Evolutionary conservation across 2,888 invertebrate genomes (phyloP).

Genomic region (Harpalus rubripes): DNA sequence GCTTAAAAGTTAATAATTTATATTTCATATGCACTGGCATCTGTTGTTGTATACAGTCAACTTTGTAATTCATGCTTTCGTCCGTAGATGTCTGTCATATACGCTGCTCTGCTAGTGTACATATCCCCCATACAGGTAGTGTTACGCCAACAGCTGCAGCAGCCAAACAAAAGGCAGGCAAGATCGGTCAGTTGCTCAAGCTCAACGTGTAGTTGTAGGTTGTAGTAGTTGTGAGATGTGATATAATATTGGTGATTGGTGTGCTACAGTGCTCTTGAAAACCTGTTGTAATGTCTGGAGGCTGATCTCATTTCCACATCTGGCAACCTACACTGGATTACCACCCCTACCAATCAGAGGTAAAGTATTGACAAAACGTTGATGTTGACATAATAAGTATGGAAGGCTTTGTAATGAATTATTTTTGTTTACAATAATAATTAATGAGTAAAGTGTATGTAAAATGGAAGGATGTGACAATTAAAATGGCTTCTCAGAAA

Average conservation of each 20-base stretch:
- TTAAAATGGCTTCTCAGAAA: neutral
- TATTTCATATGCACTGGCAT: no score
- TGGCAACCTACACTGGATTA: conserved; percentile 40
- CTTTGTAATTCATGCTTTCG: neutral
- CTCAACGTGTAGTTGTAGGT: conserved; percentile 33
- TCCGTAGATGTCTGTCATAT: conserved; percentile 2
- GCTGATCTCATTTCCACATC: conserved; percentile 47
- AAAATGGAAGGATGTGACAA: neutral
- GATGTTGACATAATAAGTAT: neutral
- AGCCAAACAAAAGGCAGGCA: conserved; percentile 55
- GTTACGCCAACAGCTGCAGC: conserved; percentile 46
- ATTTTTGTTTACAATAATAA: neutral
- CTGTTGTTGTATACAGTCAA: no score
- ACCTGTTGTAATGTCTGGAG: conserved; percentile 59
- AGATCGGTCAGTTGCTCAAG: conserved; percentile 47
- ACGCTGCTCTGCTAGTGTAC: neutral
- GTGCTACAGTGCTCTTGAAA: conserved; percentile 51
- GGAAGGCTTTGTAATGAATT: neutral
- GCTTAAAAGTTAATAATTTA: no score
- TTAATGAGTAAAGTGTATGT: neutral
- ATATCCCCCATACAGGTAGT: conserved; percentile 24
- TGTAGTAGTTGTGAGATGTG: conserved; percentile 58
- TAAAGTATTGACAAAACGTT: conserved; percentile 25
- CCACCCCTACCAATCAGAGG: conserved; percentile 22
- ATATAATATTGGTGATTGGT: conserved; percentile 51